phyloP scores from a whole-genome alignment of 2,888 invertebrate genomes.

The Epirrita christyi region DNA sequence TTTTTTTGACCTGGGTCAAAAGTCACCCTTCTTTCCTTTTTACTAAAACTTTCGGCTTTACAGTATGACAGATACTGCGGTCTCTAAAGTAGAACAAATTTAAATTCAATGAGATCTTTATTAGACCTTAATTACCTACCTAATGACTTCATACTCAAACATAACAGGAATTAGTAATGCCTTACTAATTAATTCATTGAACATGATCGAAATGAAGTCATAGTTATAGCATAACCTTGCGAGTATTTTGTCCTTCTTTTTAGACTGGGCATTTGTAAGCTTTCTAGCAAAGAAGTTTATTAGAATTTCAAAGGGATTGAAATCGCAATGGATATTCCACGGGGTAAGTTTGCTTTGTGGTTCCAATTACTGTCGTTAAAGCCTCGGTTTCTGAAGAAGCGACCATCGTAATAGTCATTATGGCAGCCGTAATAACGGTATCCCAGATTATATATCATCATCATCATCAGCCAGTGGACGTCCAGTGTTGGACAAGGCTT shows the following conservation, averaged over 20 bases:
- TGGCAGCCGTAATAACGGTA: too few species aligned
- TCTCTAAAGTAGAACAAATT: not conserved
- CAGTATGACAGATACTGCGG: not conserved
- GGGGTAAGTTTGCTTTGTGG: not conserved
- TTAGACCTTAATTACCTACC: slow-evolving; percentile 11
- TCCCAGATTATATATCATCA: too few species aligned
- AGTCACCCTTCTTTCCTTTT: too few species aligned
- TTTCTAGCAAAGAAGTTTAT: not conserved
- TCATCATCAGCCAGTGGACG: too few species aligned
- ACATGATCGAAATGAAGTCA: slow-evolving; percentile 11
- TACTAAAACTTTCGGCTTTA: too few species aligned
- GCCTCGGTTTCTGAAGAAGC: too few species aligned
- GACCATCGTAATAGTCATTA: too few species aligned
- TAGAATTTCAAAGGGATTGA: not conserved
- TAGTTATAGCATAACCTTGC: not conserved
- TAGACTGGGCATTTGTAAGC: not conserved
- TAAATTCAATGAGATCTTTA: slow-evolving; percentile 5
- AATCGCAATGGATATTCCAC: not conserved
- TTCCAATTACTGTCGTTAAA: too few species aligned
- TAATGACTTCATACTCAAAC: slow-evolving; percentile 6
- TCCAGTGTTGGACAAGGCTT: too few species aligned
- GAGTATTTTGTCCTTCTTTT: not conserved
- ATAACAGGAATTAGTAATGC: slow-evolving; percentile 13
- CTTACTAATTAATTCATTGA: slow-evolving; percentile 25
- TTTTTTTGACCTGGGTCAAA: too few species aligned